These are phyloP conservation scores for Bubalus kerabau DNA, from an alignment of 2,113 vertebrate species.

Conservation along the genomic window DNA sequence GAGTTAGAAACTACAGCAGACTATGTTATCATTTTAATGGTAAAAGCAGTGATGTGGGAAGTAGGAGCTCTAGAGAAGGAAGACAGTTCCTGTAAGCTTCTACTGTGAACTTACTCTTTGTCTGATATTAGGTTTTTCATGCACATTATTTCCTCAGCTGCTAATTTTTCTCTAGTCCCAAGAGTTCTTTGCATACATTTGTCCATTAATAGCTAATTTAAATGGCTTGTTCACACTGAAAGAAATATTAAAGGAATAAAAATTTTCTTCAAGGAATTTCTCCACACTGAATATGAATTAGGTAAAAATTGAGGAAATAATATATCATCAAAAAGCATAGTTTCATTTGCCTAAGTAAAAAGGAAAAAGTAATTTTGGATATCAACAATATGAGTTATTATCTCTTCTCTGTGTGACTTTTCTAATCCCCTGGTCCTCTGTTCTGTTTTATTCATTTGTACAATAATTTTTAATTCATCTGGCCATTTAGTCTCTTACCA, in stretches of 20 bases:
- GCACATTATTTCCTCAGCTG: neutral
- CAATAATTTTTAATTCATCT: neutral
- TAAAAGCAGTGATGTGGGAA: neutral
- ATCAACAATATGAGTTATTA: neutral
- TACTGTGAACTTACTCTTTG: neutral
- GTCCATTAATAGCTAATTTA: neutral
- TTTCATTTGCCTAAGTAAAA: neutral
- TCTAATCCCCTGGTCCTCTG: neutral
- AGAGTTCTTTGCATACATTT: neutral
- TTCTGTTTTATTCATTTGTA: neutral
- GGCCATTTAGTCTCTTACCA: neutral
- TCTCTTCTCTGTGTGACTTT: neutral
- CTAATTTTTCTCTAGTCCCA: neutral
- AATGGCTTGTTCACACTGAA: neutral
- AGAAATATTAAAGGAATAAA: neutral
- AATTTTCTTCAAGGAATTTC: neutral
- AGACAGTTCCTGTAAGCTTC: neutral
- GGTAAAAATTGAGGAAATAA: neutral
- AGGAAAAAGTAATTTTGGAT: neutral
- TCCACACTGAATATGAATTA: neutral
- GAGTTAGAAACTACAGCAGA: neutral
- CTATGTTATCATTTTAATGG: neutral
- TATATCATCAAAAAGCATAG: neutral
- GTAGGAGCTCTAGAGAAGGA: neutral
- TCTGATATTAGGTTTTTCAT: neutral